Base-by-base conservation (phyloP, 2,113 vertebrate genomes). In the Urocolius indicus region DNA sequence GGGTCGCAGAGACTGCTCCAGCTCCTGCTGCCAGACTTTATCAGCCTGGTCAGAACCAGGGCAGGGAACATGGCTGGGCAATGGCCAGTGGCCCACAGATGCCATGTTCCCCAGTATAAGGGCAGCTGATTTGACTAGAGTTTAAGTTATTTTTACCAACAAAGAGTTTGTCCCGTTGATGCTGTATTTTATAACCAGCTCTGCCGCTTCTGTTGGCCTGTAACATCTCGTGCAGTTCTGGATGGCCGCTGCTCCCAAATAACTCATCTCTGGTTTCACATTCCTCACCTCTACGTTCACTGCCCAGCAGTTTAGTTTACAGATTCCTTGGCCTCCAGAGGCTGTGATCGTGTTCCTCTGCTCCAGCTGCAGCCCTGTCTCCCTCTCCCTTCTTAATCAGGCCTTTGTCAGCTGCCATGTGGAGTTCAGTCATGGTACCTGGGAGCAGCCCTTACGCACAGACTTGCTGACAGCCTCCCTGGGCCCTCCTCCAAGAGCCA, bases 321-420 rank as follows among this genome's bases (percentile, higher is more conserved):
- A 95, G 92, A 96, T 93, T 97, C 85, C 52, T 90, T 90, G 92
- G 94, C 95, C 89, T 92, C 9, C 0, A 76, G 72, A 88, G 61
- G 38, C 75, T 90, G 85, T 85, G 95, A 94, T 96, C 82, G 4
- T 77, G 38, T 96, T 93, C 90, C 63, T 73, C 26, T 4, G 1
- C 54, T 24, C 55, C 13, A 2, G 87, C 85, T 26, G 0, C 58
- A 85, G 65, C 19, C 46, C 66, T 76, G 49, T 58, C 43, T 91
- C 46, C n/a, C 34, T 21, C 17, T 65, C 21, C 46, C 16, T 46
- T 63, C 62, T 91, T 87, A 91, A 91, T 38, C 68, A 27, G 19
- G 66, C 68, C 48, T 95, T 95, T 94, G 85, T 95, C 8, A 1
- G 36, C 46, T 83, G 67, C 59, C 46, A 36, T 1, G 0, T 23